phyloP scores from a whole-genome alignment of 2,113 vertebrate genomes.

The Coptodon rendalli region DNA sequence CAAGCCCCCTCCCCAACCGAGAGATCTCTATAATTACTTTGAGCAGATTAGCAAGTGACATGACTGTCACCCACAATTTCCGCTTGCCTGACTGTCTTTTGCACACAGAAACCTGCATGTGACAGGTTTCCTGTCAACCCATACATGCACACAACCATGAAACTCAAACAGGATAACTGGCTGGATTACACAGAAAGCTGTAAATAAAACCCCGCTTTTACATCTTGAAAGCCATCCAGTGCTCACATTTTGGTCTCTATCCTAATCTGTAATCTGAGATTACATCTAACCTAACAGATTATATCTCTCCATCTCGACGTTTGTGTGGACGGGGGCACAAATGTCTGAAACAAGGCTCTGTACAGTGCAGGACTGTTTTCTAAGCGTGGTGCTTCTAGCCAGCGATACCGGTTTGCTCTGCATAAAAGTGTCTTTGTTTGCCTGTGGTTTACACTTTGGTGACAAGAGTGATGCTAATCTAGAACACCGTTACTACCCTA shows the following conservation, averaged over 20 bases:
- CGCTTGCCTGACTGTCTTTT: conserved; percentile 33
- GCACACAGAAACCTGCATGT: neutral
- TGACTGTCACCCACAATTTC: conserved; percentile 25
- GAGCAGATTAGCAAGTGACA: conserved; percentile 36
- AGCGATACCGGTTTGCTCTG: neutral
- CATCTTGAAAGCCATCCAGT: neutral
- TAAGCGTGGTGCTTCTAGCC: neutral
- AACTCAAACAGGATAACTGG: neutral
- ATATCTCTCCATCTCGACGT: neutral
- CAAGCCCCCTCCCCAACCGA: neutral
- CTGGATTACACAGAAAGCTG: neutral
- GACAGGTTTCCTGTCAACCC: neutral
- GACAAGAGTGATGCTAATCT: neutral
- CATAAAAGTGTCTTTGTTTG: conserved; percentile 29
- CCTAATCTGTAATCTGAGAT: conserved; percentile 40
- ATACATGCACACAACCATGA: neutral
- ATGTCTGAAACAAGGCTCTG: neutral
- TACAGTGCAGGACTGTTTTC: neutral
- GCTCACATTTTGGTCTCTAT: neutral
- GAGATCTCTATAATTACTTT: conserved; percentile 19
- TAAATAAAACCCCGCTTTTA: neutral
- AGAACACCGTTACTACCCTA: neutral
- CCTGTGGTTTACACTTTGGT: neutral
- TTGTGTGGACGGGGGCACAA: neutral
- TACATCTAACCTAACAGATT: conserved; percentile 19